Base-by-base conservation (phyloP, 92 coral and sea anemone genomes). In the Palythoa heliodiscus region DNA sequence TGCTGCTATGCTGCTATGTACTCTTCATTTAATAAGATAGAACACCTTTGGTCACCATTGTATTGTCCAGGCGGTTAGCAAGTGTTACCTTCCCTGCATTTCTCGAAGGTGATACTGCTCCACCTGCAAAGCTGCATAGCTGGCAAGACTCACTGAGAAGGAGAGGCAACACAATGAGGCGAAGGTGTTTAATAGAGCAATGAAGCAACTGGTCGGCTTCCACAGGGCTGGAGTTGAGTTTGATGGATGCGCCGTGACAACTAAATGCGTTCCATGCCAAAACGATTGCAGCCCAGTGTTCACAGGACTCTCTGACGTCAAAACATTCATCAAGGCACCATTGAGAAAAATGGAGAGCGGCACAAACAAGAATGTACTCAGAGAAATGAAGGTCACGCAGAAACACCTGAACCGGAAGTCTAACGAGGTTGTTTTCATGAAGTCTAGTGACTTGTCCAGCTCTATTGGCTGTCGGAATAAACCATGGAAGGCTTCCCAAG, bases 31-130 rank as follows among this genome's bases (percentile, higher is more conserved):
- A 89, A 89, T 37, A 82, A 88, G 6, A 85, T 89, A 37, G 86
- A 89, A 52, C 91, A 79, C 85, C 40, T 86, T 13, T 85, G 92
- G 91, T 71, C 91, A 67, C 82, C 87, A 77, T 77, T 89, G 83
- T 88, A 77, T 77, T 89, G 83, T 88, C 90, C 76, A 82, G 78
- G 58, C 39, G 57, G 67, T 73, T 89, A 63, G 86, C 89, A 16
- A 87, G 92, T 72, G 92, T 89, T 81, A 54, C 75, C 73, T 86
- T 29, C 83, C 88, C 15, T 7, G 77, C 87, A 20, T 79, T 71
- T 39, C 37, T 19, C 23, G 76, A 83, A 19, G 87, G 87, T 71
- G 79, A 83, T 83, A 13, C 74, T 43, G 76, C 23, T 67, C 70
- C 87, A 47, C 78, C 87, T 16, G 87, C 76, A 70, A 70, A 16